Evolutionary conservation across 2,113 vertebrate species (phyloP).

Genomic region (Serilophus lunatus): DNA sequence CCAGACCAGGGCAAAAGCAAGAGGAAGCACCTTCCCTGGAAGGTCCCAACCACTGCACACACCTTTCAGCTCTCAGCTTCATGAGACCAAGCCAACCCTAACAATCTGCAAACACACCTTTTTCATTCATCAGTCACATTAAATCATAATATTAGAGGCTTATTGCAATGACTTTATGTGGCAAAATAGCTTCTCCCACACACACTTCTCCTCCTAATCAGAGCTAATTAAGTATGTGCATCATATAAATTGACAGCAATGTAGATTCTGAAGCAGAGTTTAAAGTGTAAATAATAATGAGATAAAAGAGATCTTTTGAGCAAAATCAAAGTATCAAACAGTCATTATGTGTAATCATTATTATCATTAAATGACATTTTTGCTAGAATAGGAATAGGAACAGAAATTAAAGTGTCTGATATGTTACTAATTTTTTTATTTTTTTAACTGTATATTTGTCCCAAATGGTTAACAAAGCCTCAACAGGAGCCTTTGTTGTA

Average conservation of each 20-base stretch:
- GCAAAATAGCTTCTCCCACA: conserved; percentile 51
- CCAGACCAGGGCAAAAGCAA: background rate
- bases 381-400: conserved; percentile 1
- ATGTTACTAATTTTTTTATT: background rate
- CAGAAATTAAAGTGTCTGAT: background rate
- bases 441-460: background rate
- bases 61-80: background rate
- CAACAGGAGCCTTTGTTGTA: background rate
- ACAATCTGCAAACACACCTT: background rate
- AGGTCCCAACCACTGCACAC: background rate
- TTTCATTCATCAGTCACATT: conserved; percentile 13
- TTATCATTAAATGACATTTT: conserved; percentile 58
- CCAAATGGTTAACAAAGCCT: background rate
- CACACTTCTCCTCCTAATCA: conserved; percentile 32
- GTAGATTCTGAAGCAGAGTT: conserved; percentile 44
- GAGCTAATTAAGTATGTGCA: conserved; percentile 59
- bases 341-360: conserved; percentile 65
- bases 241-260: conserved; percentile 55
- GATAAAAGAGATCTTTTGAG: conserved; percentile 58
- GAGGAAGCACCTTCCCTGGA: background rate
- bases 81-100: background rate
- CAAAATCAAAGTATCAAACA: conserved; percentile 65
- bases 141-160: conserved; percentile 54
- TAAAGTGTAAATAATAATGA: conserved; percentile 62
- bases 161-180: conserved; percentile 47